Conservation (phyloP, 1,140 invertebrate species). For the Anastrepha ludens region DNA sequence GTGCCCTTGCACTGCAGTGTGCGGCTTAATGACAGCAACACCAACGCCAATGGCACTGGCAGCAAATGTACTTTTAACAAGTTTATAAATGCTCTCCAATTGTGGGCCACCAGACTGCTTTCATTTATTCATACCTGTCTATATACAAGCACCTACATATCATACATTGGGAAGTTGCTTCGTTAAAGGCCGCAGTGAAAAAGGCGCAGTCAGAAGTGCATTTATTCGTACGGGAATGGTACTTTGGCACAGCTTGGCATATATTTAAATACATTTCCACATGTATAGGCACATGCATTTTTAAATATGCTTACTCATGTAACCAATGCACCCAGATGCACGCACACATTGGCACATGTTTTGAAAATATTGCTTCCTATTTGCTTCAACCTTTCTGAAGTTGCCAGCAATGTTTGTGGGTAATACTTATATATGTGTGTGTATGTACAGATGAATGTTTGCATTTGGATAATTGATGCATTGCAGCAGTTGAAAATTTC, state of each 20-base stretch:
- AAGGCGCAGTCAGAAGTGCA: background rate
- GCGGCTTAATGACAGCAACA: conserved; percentile 20
- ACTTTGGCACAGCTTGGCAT: background rate
- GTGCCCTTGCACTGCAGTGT: background rate
- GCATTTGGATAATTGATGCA: conserved; percentile 46
- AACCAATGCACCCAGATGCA: background rate
- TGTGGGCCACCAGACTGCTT: conserved; percentile 28
- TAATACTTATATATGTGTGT: background rate
- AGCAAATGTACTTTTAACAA: conserved; percentile 48
- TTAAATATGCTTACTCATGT: conserved; percentile 11
- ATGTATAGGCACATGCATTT: background rate
- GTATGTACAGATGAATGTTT: background rate
- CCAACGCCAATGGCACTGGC: conserved; percentile 27
- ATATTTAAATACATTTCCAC: background rate
- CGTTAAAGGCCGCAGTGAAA: background rate
- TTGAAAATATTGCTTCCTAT: background rate
- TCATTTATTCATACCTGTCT: background rate
- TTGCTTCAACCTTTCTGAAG: background rate
- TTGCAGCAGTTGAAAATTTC: conserved; percentile 34
- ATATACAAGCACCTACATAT: background rate
- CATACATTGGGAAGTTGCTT: background rate
- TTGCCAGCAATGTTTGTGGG: background rate
- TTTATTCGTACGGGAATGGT: background rate
- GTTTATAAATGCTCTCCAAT: conserved; percentile 28
- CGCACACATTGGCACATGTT: background rate